phyloP scores from a whole-genome alignment of 92 coral and sea anemone genomes.

The Montipora capitata region DNA sequence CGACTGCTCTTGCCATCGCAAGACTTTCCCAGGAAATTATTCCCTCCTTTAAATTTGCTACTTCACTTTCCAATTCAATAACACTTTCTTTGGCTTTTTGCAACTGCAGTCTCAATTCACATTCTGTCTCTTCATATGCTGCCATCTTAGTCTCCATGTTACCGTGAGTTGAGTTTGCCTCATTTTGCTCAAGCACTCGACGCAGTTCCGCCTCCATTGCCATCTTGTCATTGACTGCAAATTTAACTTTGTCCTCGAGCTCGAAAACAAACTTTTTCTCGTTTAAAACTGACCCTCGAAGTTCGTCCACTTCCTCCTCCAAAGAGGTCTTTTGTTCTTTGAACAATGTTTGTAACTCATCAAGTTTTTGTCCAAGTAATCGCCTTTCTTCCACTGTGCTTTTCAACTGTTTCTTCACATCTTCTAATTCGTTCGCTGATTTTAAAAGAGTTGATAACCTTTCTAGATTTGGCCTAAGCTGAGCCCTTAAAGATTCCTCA shows the following conservation, averaged over 20 bases:
- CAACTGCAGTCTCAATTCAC: constrained; percentile 1
- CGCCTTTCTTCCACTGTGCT: constrained; percentile 1
- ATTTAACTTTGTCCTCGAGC: constrained; percentile 13
- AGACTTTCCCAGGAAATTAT: constrained; percentile 1
- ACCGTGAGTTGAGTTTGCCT: background rate
- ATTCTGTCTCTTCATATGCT: background rate
- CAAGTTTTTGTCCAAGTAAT: constrained; percentile 15
- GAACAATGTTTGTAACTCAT: background rate
- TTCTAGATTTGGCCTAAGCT: background rate
- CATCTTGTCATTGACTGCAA: background rate
- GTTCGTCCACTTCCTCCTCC: constrained; percentile 32
- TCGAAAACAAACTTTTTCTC: constrained; percentile 38
- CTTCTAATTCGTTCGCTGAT: constrained; percentile 11
- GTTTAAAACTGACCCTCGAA: constrained; percentile 14
- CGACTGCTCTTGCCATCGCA: background rate
- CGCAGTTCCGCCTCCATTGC: constrained; percentile 38
- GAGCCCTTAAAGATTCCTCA: background rate
- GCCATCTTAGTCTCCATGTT: background rate
- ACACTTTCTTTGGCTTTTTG: constrained; percentile 6
- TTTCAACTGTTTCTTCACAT: background rate
- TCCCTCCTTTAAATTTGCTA: background rate
- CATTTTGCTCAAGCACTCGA: constrained; percentile 15
- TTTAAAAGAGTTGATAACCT: background rate
- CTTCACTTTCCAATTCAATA: background rate
- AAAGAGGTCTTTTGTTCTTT: constrained; percentile 2